phyloP scores from a whole-genome alignment of 1,140 invertebrate species.

The Dolichoris vasculosae region DNA sequence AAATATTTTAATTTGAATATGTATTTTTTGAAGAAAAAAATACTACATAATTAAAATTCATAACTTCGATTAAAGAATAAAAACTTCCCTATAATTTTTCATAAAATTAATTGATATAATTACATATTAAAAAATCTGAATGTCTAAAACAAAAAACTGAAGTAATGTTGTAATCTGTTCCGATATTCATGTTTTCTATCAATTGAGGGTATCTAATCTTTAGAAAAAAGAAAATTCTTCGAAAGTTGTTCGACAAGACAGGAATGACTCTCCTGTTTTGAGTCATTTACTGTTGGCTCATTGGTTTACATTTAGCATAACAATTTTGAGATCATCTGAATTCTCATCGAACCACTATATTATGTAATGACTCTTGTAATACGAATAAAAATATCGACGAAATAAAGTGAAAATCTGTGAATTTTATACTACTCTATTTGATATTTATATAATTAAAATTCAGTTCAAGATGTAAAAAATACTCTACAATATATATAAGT shows the following conservation, averaged over 20 bases:
- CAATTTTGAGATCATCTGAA: slow-evolving; percentile 26
- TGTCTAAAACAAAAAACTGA: neutral
- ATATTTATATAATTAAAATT: neutral
- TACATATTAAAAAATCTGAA: neutral
- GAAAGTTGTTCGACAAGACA: neutral
- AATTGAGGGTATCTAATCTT: neutral
- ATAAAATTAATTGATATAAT: slow-evolving; percentile 30
- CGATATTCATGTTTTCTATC: neutral
- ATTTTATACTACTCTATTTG: neutral
- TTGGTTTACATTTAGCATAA: slow-evolving; percentile 1
- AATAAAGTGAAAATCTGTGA: slow-evolving; percentile 13
- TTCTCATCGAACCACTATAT: slow-evolving; percentile 21
- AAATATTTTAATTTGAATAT: no score
- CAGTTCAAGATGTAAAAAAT: no score
- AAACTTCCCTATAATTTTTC: slow-evolving; percentile 1
- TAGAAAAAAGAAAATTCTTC: slow-evolving; percentile 6
- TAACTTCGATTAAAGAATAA: no score
- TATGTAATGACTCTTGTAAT: neutral
- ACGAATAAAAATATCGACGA: neutral
- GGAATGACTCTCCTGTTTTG: neutral
- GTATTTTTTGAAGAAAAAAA: no score
- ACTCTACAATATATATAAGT: neutral
- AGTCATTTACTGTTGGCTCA: slow-evolving; percentile 1
- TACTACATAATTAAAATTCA: no score
- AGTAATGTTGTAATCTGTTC: neutral